phyloP scores from a whole-genome alignment of 2,888 invertebrate species.

The Camptogramma bilineatum region DNA sequence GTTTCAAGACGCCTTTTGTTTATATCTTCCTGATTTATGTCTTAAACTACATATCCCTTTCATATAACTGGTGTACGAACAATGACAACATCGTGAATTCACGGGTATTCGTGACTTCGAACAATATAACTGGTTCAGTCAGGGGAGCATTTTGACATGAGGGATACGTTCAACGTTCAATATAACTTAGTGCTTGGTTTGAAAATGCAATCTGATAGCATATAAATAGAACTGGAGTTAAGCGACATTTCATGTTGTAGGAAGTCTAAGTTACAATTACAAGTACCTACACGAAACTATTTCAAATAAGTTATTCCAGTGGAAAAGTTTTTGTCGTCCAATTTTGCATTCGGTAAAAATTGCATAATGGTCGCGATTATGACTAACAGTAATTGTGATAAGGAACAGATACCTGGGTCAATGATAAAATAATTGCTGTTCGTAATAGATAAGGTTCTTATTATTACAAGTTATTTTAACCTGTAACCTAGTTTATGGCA shows the following conservation, averaged over 20 bases:
- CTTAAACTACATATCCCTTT: constrained; percentile 12
- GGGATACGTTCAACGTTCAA: constrained; percentile 20
- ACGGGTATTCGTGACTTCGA: constrained; percentile 39
- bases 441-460: constrained; percentile 27
- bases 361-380: constrained; percentile 29
- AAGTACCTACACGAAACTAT: neutral
- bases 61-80: constrained; percentile 31
- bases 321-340: neutral
- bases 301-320: neutral
- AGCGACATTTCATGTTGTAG: constrained; percentile 8
- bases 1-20: neutral
- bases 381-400: constrained; percentile 45
- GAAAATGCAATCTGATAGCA: constrained; percentile 14
- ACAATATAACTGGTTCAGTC: constrained; percentile 38
- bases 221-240: neutral
- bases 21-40: constrained; percentile 13
- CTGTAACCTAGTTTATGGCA: constrained; percentile 28
- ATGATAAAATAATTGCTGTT: constrained; percentile 35
- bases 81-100: constrained; percentile 37
- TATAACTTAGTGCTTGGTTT: constrained; percentile 17
- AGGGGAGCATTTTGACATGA: constrained; percentile 29
- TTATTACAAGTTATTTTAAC: constrained; percentile 26
- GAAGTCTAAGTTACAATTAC: neutral
- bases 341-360: constrained; percentile 11
- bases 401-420: constrained; percentile 30